Evolutionary conservation across 2,797 vertebrate species (phyloP).

Genomic region (Coregonus sp.): DNA sequence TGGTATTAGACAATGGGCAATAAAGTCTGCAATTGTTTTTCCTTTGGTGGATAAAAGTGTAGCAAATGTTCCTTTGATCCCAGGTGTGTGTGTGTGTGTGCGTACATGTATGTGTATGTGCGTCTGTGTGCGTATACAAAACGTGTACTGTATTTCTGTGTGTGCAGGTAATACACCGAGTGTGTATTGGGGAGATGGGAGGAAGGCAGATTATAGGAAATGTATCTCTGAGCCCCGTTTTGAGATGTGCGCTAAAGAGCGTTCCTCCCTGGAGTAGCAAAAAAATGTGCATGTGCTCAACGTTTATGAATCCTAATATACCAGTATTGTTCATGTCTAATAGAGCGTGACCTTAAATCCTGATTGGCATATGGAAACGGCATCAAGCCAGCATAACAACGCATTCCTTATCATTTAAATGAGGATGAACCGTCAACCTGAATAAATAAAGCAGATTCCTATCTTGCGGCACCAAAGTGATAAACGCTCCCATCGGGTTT

Average conservation of each 20-base stretch:
- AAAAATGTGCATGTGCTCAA: constrained; percentile 12
- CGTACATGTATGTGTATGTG: background rate
- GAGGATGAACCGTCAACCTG: constrained; percentile 65
- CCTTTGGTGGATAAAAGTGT: constrained; percentile 35
- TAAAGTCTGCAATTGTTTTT: constrained; percentile 51
- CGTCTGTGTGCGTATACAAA: background rate
- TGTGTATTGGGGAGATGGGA: background rate
- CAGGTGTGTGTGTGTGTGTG: constrained; percentile 33
- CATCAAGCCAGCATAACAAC: constrained; percentile 42
- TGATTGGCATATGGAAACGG: constrained; percentile 63
- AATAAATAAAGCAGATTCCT: constrained; percentile 72
- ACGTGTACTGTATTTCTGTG: background rate
- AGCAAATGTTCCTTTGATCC: constrained; percentile 37
- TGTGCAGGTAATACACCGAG: background rate
- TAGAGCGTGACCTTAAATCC: constrained; percentile 67
- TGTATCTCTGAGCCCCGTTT: constrained; percentile 3
- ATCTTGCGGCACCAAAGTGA: constrained; percentile 51
- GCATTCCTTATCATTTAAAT: constrained; percentile 66
- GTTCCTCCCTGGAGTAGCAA: background rate
- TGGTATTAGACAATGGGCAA: constrained; percentile 51
- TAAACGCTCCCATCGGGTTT: constrained; percentile 62
- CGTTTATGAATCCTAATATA: constrained; percentile 41
- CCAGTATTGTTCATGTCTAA: constrained; percentile 42
- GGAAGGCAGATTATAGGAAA: background rate
- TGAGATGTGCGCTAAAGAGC: background rate